phyloP scores from a whole-genome alignment of 2,888 invertebrate genomes.

The Synanthedon tipuliformis region DNA sequence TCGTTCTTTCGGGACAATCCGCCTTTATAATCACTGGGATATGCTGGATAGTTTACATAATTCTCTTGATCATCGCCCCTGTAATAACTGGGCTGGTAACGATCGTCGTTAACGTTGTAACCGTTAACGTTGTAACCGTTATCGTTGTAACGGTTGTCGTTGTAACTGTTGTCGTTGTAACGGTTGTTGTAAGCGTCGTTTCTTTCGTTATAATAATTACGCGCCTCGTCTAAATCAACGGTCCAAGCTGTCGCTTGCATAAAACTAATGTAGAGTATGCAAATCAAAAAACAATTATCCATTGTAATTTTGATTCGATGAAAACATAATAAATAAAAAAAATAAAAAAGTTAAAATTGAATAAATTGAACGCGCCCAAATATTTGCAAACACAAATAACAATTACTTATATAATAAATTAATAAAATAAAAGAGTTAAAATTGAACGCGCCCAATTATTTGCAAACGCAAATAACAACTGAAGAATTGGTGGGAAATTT shows the following conservation, averaged over 20 bases:
- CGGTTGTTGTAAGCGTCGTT: conserved; percentile 10
- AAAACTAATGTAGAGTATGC: conserved; percentile 17
- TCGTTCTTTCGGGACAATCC: no score
- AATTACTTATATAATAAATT: no score
- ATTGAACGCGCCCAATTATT: neutral
- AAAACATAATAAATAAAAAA: neutral
- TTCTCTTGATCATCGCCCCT: conserved; percentile 28
- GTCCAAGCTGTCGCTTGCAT: conserved; percentile 42
- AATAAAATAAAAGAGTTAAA: neutral
- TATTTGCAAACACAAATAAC: neutral
- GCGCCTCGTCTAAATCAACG: conserved; percentile 42
- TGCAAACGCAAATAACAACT: neutral
- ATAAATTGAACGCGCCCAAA: neutral
- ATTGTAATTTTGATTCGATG: conserved; percentile 2
- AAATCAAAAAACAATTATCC: conserved; percentile 17
- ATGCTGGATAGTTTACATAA: conserved; percentile 18
- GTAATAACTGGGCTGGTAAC: conserved; percentile 13
- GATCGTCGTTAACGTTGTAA: neutral
- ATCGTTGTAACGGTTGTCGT: neutral
- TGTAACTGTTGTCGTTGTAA: neutral
- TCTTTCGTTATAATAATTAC: conserved; percentile 33
- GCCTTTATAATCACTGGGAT: conserved; percentile 12
- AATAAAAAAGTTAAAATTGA: neutral
- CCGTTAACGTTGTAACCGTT: neutral
- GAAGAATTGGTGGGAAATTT: conserved; percentile 14